Evolutionary conservation across 2,797 vertebrate species (phyloP), one percentile per base, ranked within the genome.

Genomic region (Amphiprion clarkii): DNA sequence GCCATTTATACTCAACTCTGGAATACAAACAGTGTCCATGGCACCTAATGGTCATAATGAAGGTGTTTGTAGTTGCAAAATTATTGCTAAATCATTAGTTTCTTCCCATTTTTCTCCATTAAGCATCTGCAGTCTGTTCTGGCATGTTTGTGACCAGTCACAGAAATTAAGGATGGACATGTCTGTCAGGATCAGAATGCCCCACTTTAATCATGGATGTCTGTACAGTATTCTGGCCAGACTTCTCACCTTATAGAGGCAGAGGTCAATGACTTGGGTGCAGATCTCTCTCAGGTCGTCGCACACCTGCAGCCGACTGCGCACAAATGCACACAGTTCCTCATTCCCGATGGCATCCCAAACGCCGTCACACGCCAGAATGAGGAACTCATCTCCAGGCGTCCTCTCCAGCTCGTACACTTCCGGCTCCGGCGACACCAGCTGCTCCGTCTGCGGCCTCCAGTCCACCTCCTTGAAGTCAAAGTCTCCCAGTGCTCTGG

Each of bases 341-440:
- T 95, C 92, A 1, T 95, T 95, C 21, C 94, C 89, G 13, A 96
- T 94, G 68, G 94, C 89, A 4, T 97, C 96, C 96, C 95, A 96
- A 46, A 96, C 94, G 0, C 96, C 96, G 0, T 97, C 96, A 3
- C 96, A 97, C 2, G 96, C 96, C 78, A 96, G 86, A 62, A 96
- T 91, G 16, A 96, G 69, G 76, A 96, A 96, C 90, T 96, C 95
- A 1, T 96, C 96, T 42, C 87, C 78, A 0, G 84, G 78, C 0
- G 85, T 89, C 54, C 95, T 93, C 77, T 89, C 87, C 86, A 96
- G 56, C 64, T 95, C 92, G 0, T 94, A 93, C 68, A 97, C 93
- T 73, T 97, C 96, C 0, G 96, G 96, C 83, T 97, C 96, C 0
- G 96, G 95, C 0, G 96, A 96, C 71, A 96, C 95, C 1, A 96